Percentiles rank a stretch among this genome's conserved stretches.
Conservation (phyloP, 1,140 invertebrate genomes). For the Archegozetes longisetosus region DNA sequence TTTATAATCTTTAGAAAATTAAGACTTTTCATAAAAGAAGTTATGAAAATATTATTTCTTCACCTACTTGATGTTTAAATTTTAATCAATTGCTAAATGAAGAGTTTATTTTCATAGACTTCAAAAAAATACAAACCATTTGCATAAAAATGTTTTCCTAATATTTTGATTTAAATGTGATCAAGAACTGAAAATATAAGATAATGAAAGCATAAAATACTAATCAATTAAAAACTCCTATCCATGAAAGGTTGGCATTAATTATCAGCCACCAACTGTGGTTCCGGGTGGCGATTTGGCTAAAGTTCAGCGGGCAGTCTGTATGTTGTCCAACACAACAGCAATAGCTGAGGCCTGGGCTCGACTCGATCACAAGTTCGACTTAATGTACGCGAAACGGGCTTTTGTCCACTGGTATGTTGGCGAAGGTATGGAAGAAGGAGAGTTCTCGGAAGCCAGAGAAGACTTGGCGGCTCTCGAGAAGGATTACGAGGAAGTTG, state of each 20-base stretch:
- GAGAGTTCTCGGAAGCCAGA: conserved; percentile 31
- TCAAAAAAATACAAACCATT: too few species aligned
- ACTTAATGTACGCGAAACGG: conserved; percentile 41
- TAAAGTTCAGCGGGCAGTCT: conserved; percentile 64
- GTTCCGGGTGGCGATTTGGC: conserved; percentile 67
- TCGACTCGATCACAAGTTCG: conserved; percentile 40
- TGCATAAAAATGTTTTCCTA: too few species aligned
- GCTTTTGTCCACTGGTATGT: conserved; percentile 36
- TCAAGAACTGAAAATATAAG: too few species aligned
- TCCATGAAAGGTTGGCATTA: conserved; percentile 34
- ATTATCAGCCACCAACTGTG: conserved; percentile 68
- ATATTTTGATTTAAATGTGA: too few species aligned
- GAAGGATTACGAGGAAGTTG: conserved; percentile 50
- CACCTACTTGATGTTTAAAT: too few species aligned
- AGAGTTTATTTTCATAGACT: too few species aligned
- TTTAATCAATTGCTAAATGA: too few species aligned
- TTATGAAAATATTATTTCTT: too few species aligned
- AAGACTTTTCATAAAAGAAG: too few species aligned
- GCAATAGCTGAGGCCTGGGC: conserved; percentile 57
- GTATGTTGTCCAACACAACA: conserved; percentile 51
- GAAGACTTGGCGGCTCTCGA: conserved; percentile 51
- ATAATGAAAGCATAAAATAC: too few species aligned
- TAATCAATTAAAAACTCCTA: not conserved
- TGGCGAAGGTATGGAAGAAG: conserved; percentile 27
- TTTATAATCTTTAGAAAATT: too few species aligned